Evolutionary conservation across 1,140 invertebrate genomes (phyloP).

Genomic region (Drosophila gunungcola): DNA sequence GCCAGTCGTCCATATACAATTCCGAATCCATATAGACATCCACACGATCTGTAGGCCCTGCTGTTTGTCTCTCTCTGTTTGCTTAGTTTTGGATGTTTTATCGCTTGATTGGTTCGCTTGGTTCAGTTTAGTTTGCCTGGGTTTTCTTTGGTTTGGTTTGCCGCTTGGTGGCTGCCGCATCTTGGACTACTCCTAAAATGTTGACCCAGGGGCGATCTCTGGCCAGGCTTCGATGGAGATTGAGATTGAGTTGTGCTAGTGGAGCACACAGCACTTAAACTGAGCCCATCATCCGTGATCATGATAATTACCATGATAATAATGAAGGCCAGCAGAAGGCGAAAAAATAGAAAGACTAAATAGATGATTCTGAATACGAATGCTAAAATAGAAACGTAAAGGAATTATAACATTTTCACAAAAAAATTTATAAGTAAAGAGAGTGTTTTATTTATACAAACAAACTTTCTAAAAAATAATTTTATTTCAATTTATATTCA

Average conservation of each 20-base stretch:
- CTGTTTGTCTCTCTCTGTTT: slow-evolving; percentile 60
- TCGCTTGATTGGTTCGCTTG: slow-evolving; percentile 75
- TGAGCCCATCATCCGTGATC: slow-evolving; percentile 38
- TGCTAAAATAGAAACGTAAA: too few species aligned
- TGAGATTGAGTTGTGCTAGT: slow-evolving; percentile 66
- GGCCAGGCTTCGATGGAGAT: slow-evolving; percentile 39
- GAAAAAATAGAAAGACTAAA: background rate
- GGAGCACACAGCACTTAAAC: slow-evolving; percentile 51
- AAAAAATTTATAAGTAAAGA: too few species aligned
- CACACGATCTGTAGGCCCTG: slow-evolving; percentile 42
- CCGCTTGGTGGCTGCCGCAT: slow-evolving; percentile 61
- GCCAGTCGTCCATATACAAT: slow-evolving; percentile 40
- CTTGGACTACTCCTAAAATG: slow-evolving; percentile 21
- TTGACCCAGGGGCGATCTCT: slow-evolving; percentile 63
- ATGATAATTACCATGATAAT: slow-evolving; percentile 45
- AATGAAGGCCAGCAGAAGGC: slow-evolving; percentile 15
- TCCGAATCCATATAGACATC: slow-evolving; percentile 51
- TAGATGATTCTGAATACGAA: background rate
- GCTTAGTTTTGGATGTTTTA: slow-evolving; percentile 79
- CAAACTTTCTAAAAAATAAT: too few species aligned
- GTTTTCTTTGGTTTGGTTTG: slow-evolving; percentile 58
- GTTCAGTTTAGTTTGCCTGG: slow-evolving; percentile 32
- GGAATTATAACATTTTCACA: too few species aligned
- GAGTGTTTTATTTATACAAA: too few species aligned
- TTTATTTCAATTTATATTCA: too few species aligned